A percentile compares a stretch with the other conserved stretches of the same genome.
These are phyloP conservation scores for Phoxinus phoxinus DNA, from an alignment of 2,113 vertebrate genomes.

Conservation along the genomic window DNA sequence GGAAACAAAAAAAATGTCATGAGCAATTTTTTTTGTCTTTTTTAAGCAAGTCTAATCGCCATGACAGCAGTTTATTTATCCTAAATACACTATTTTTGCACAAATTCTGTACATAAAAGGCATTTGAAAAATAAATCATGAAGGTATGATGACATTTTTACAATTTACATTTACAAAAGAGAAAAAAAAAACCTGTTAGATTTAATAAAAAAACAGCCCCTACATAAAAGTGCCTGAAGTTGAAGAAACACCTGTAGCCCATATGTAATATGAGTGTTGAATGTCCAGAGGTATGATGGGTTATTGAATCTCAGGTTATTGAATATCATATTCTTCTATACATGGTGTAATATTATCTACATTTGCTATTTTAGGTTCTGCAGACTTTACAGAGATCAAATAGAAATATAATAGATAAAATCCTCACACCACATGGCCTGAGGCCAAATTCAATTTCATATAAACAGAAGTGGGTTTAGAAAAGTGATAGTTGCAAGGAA, in stretches of 20 bases:
- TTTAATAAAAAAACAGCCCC: background rate
- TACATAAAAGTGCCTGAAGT: background rate
- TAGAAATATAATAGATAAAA: conserved; percentile 2
- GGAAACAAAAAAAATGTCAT: no score
- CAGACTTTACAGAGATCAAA: conserved; percentile 1
- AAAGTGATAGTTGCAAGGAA: background rate
- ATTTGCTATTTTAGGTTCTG: conserved; percentile 5
- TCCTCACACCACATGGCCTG: background rate
- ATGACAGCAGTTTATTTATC: no score
- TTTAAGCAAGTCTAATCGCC: no score
- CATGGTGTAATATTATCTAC: background rate
- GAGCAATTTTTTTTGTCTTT: no score
- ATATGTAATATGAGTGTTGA: background rate
- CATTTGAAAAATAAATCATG: background rate
- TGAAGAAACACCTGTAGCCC: background rate
- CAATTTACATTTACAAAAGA: background rate
- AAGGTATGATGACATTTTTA: background rate
- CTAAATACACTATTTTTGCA: no score
- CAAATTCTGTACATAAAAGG: background rate
- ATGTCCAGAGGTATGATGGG: background rate
- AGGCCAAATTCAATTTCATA: background rate
- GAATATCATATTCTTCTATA: background rate
- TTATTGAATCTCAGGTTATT: conserved; percentile 5
- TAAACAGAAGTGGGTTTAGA: background rate
- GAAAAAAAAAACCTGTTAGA: background rate